Conservation (phyloP, 2,888 invertebrate species). For the Caenorhabditis zanzibari region DNA sequence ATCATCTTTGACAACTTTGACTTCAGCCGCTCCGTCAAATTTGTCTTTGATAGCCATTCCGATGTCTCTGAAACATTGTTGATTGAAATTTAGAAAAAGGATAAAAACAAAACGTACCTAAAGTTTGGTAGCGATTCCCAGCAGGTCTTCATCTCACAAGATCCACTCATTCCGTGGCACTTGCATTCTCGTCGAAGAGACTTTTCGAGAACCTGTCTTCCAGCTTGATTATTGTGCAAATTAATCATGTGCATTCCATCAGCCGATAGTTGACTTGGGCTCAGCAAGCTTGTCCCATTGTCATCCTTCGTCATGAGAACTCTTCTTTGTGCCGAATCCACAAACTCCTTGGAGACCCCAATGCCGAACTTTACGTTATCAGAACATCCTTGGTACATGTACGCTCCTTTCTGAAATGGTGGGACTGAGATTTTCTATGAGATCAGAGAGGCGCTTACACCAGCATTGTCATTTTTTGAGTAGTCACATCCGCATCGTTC, state of each 20-base stretch:
- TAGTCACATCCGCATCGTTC: conserved; percentile 85
- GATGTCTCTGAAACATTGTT: conserved; percentile 81
- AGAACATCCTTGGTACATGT: conserved; percentile 84
- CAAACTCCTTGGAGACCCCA: conserved; percentile 81
- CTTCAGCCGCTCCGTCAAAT: conserved; percentile 85
- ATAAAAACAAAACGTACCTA: conserved; percentile 49
- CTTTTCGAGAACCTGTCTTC: conserved; percentile 84
- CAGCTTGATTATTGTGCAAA: conserved; percentile 77
- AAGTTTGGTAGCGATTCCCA: conserved; percentile 88
- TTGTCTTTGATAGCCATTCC: conserved; percentile 85
- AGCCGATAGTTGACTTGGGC: conserved; percentile 83
- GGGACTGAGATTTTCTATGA: no score
- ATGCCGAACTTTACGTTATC: conserved; percentile 84
- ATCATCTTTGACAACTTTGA: conserved; percentile 73
- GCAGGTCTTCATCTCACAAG: conserved; percentile 81
- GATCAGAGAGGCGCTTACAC: conserved; percentile 19
- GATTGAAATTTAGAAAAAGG: no score
- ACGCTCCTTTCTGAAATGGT: conserved; percentile 66
- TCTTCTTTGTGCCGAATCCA: conserved; percentile 83
- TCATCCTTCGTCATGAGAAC: conserved; percentile 6
- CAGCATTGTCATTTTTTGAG: conserved; percentile 61
- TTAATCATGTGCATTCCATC: conserved; percentile 67
- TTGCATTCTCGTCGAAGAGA: conserved; percentile 84
- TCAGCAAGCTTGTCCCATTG: conserved; percentile 52
- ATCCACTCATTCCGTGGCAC: conserved; percentile 82